Evolutionary conservation across 2,888 invertebrate genomes (phyloP), one percentile per base, ranked within the genome.

Genomic region (Melanophora roralis): DNA sequence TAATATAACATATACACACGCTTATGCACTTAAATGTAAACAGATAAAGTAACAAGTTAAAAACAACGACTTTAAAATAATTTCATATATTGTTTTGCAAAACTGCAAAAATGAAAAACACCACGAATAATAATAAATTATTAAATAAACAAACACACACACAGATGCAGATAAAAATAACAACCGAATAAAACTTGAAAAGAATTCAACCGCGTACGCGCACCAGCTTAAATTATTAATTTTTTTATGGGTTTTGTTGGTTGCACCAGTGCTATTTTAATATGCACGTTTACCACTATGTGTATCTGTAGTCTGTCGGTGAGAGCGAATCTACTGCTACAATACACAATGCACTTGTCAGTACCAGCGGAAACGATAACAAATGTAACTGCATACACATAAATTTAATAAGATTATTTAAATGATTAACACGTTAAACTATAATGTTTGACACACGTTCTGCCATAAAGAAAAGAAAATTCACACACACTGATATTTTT

Each of bases 381-480:
- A 5, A 27, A 0, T 51, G 14, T 12, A 14, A 16, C 32, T 32
- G 5, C 32, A n/a, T n/a, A n/a, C n/a, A n/a, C n/a, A n/a, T n/a
- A n/a, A n/a, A 32, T 32, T 53, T 32, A 59, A 43, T 43, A 9
- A 8, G 1, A 32, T 21, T 43, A 34, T 34, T 55, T 45, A 55
- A 47, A 59, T 64, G 47, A 19, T 73, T 71, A 45, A 40, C n/a
- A 73, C 11, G 32, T 73, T 23, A 55, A 38, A 38, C 19, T 32
- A 38, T 21, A 27, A 6, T 27, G 27, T 3, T 38, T 34, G 60
- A 53, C 51, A 32, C 32, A 53, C 43, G 60, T 34, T 71, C 34
- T 51, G 14, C 14, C 32, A 12, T 21, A 40, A 5, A 27, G 36
- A 9, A 36, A 34, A 49, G 7, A 16, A 32, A n/a, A 27, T 27